phyloP scores from a whole-genome alignment of 2,888 invertebrate genomes.

The Eudasyphora cyanicolor region DNA sequence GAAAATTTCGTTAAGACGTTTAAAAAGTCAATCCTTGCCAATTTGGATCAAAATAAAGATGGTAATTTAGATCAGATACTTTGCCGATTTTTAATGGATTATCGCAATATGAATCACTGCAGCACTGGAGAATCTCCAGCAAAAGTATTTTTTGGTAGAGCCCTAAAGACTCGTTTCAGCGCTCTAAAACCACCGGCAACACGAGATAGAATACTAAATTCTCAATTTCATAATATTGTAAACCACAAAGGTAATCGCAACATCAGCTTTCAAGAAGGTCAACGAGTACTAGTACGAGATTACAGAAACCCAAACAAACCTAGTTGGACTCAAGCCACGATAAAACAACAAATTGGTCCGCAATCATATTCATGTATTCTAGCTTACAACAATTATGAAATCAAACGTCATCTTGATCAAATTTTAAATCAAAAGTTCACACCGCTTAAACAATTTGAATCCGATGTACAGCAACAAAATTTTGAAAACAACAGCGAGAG shows the following conservation, averaged over 20 bases:
- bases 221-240: background rate
- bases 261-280: background rate
- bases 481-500: background rate
- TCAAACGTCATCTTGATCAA: background rate
- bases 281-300: background rate
- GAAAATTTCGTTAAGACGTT: constrained; percentile 68
- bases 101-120: constrained; percentile 53
- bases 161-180: constrained; percentile 6
- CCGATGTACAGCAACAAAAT: background rate
- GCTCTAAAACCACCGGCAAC: constrained; percentile 34
- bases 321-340: background rate
- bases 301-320: background rate
- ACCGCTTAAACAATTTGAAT: background rate
- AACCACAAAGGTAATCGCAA: constrained; percentile 19
- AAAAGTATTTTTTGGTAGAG: constrained; percentile 45
- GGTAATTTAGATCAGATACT: constrained; percentile 19
- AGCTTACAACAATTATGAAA: background rate
- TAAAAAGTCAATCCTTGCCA: constrained; percentile 64
- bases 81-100: constrained; percentile 13
- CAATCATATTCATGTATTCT: background rate
- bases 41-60: constrained; percentile 36
- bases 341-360: background rate
- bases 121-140: constrained; percentile 55
- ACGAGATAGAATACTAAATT: background rate
- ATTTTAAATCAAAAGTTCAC: background rate